Base-by-base conservation (phyloP, 2,888 invertebrate species). In the Hemaris fuciformis region DNA sequence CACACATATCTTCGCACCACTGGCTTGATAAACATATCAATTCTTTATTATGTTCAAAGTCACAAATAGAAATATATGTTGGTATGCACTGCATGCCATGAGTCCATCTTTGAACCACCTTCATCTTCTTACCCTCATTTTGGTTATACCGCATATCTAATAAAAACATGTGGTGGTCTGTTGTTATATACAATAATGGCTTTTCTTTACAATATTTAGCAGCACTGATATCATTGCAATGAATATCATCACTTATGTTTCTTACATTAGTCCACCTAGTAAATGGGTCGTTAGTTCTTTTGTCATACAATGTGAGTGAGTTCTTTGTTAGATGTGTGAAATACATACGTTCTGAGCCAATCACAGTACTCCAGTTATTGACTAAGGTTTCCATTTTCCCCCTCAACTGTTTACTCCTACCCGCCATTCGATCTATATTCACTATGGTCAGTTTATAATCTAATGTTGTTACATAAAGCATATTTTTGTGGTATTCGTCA, bases 71-170 rank as follows among this genome's bases (percentile, higher is more conserved):
- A 42, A 92, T 85, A 58, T 91, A 88, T 0, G 93, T 82, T 0
- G 94, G 94, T 3, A 88, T 75, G 63, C 88, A 88, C 67, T 91
- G 87, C 78, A 94, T 93, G 4, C 93, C 93, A 67, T 94, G 94
- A 0, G 91, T 93, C 94, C 94, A 94, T 64, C 94, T 85, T 67
- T 93, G 93, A 3, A 91, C 74, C 0, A 89, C 75, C 66, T 78
- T 82, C 0, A 84, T 70, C 48, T 81, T 80, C 2, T 72, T 70
- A 18, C 70, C 73, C 4, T 73, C 73, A n/a, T 53, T 74, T 42
- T 74, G 73, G 41, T 68, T 69, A 64, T 77, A 84, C 10, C 92
- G 74, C 64, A 89, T 66, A 66, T 93, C 93, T 75, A 88, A 76
- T 15, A 88, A 65, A 53, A 90, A 87, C 0, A 90, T 59, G 66